Conservation (phyloP, 2,113 vertebrate species). For the Cepphus grylle region DNA sequence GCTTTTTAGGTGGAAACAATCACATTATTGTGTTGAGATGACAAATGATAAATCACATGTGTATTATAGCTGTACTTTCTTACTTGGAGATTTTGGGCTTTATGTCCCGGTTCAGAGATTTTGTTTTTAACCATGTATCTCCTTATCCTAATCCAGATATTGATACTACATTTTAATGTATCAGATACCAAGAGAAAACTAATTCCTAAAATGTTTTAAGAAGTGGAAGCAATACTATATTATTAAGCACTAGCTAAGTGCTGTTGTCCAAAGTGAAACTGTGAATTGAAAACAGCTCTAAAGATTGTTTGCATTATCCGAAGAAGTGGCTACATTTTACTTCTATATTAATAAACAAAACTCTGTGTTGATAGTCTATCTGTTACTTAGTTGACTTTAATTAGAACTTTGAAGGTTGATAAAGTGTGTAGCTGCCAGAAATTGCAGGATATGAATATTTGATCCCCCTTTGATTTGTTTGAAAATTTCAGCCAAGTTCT, state of each 20-base stretch:
- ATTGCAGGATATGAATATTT: background rate
- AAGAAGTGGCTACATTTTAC: background rate
- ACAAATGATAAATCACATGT: background rate
- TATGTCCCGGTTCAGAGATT: background rate
- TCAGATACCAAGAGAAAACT: background rate
- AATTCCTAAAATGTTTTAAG: background rate
- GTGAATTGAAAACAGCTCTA: background rate
- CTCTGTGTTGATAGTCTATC: background rate
- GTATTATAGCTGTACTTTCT: background rate
- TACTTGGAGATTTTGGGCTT: background rate
- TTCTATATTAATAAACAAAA: background rate
- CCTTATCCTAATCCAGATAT: background rate
- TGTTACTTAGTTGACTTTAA: background rate
- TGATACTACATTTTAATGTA: background rate
- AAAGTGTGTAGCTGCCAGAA: background rate
- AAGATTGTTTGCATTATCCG: background rate
- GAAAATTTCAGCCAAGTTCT: background rate
- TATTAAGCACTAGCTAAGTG: background rate
- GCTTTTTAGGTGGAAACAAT: background rate
- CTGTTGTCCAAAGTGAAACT: background rate
- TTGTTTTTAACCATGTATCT: background rate
- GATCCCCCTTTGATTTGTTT: background rate
- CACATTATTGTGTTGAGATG: background rate
- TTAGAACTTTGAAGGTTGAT: background rate
- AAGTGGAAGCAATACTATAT: background rate